Conservation (phyloP, 2,888 invertebrate genomes). For the Cynaeus angustus region DNA sequence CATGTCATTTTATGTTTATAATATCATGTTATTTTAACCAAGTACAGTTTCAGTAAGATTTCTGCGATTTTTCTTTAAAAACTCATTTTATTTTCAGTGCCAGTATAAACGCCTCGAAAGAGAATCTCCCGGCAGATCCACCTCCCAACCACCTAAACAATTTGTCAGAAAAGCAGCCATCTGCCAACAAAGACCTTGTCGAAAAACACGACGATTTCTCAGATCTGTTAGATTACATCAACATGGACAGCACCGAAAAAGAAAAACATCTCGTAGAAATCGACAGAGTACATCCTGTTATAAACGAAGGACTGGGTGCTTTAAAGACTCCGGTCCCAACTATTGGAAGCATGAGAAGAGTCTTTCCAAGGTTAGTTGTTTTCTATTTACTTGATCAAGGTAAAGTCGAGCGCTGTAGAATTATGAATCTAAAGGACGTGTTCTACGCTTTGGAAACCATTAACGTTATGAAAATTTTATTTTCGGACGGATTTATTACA, state of each 20-base stretch:
- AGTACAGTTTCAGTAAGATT: neutral
- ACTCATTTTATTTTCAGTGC: slow-evolving; percentile 62
- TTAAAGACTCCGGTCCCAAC: slow-evolving; percentile 72
- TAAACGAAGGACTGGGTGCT: slow-evolving; percentile 58
- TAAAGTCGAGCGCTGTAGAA: too few species aligned
- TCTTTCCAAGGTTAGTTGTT: slow-evolving; percentile 70
- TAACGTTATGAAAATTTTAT: slow-evolving; percentile 11
- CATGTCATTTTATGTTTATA: too few species aligned
- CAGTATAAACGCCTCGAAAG: slow-evolving; percentile 68
- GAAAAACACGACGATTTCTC: slow-evolving; percentile 76
- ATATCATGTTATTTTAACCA: too few species aligned
- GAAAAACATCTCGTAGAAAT: slow-evolving; percentile 73
- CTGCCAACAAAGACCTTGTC: slow-evolving; percentile 60
- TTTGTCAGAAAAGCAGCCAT: slow-evolving; percentile 43
- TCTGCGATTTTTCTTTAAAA: neutral
- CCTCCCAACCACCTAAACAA: slow-evolving; percentile 35
- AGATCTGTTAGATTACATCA: slow-evolving; percentile 75
- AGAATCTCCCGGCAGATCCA: slow-evolving; percentile 64
- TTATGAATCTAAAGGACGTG: too few species aligned
- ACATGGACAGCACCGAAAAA: slow-evolving; percentile 73
- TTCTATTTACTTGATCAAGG: too few species aligned
- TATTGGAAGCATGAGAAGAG: slow-evolving; percentile 79
- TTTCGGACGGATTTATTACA: slow-evolving; percentile 1
- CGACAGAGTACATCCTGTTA: slow-evolving; percentile 73
- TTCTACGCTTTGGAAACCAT: slow-evolving; percentile 1